Conservation (phyloP, 1,140 invertebrate species). For the Zaprionus tsacasi region DNA sequence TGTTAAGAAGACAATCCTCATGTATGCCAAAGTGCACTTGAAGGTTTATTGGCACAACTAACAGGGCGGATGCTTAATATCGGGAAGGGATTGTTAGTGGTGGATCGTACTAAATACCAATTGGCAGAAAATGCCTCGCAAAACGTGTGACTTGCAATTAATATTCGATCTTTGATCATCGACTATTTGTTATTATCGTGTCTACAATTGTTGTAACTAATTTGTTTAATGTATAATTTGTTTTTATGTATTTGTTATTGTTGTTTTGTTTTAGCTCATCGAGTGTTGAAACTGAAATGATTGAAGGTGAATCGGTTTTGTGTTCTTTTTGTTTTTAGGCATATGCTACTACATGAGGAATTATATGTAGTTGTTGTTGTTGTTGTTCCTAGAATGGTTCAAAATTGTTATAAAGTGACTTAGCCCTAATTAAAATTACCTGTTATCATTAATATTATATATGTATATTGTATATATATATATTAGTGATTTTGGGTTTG, state of each 20-base stretch:
- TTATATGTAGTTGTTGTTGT: slow-evolving; percentile 33
- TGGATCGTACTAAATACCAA: slow-evolving; percentile 10
- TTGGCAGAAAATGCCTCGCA: slow-evolving; percentile 1
- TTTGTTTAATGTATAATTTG: slow-evolving; percentile 3
- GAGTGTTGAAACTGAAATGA: slow-evolving; percentile 36
- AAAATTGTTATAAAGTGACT: slow-evolving; percentile 57
- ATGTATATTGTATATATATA: slow-evolving; percentile 61
- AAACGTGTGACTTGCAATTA: slow-evolving; percentile 43
- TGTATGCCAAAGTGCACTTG: slow-evolving; percentile 17
- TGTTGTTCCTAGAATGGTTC: slow-evolving; percentile 37
- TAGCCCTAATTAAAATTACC: slow-evolving; percentile 75
- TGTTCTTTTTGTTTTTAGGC: slow-evolving; percentile 1
- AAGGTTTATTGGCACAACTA: slow-evolving; percentile 10
- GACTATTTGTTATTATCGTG: slow-evolving; percentile 31
- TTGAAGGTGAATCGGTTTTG: slow-evolving; percentile 41
- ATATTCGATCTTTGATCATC: slow-evolving; percentile 35
- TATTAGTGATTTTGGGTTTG: neutral
- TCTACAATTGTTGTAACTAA: slow-evolving; percentile 40
- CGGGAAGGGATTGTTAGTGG: neutral
- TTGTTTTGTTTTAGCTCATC: slow-evolving; percentile 44
- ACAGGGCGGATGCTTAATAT: neutral
- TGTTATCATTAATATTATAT: slow-evolving; percentile 67
- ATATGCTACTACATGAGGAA: slow-evolving; percentile 31
- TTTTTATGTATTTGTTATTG: neutral
- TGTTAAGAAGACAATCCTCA: slow-evolving; percentile 1